These are phyloP conservation scores for Pseudococcus viburni DNA, from an alignment of 2,888 invertebrate genomes.

Conservation along the genomic window DNA sequence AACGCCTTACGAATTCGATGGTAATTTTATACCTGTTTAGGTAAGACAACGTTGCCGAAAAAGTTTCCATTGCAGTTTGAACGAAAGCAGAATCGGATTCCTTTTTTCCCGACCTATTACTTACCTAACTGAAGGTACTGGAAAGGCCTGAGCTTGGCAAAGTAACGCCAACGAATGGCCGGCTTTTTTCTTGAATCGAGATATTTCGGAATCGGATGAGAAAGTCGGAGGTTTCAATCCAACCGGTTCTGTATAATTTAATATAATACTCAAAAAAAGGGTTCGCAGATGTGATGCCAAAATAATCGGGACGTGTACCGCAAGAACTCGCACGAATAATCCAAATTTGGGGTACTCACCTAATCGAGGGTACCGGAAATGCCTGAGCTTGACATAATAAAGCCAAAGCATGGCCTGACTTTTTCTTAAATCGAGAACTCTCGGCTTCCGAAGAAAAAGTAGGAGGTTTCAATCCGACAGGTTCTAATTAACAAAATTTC, in stretches of 20 bases:
- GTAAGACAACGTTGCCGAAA: not conserved
- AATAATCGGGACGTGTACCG: not conserved
- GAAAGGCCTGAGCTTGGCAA: constrained; percentile 81
- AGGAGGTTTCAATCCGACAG: constrained; percentile 75
- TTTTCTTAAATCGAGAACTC: constrained; percentile 75
- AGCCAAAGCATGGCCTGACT: constrained; percentile 73
- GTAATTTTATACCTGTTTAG: not conserved
- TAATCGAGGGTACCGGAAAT: constrained; percentile 78
- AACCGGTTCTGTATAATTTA: constrained; percentile 73
- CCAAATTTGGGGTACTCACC: constrained; percentile 71
- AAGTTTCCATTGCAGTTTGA: not conserved
- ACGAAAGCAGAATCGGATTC: not conserved
- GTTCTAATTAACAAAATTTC: constrained; percentile 71
- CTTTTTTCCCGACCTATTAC: constrained; percentile 31
- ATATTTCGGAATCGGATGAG: constrained; percentile 76
- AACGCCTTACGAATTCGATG: not conserved
- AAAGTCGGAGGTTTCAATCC: constrained; percentile 77
- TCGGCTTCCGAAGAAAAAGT: constrained; percentile 77
- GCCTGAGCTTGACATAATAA: constrained; percentile 81
- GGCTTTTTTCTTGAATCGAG: constrained; percentile 74
- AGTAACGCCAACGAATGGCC: constrained; percentile 76
- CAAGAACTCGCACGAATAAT: constrained; percentile 29
- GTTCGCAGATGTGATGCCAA: not conserved
- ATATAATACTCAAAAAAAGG: constrained; percentile 1
- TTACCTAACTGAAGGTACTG: constrained; percentile 77